Conservation (phyloP, 2,797 vertebrate species). For the Erpetoichthys calabaricus region DNA sequence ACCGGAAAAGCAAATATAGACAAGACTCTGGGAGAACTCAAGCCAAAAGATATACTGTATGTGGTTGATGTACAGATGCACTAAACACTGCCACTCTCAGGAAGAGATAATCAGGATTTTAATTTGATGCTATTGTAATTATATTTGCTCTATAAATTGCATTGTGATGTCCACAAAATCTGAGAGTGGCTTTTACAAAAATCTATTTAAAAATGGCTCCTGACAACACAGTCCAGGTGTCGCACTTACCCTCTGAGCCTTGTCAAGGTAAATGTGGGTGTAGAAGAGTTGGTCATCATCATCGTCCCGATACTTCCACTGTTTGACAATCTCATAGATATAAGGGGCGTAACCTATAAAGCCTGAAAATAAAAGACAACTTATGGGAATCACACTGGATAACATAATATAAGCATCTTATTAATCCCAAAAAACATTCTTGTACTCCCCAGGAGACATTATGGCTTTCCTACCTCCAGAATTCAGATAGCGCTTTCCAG, state of each 20-base stretch:
- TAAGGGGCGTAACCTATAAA: conserved; percentile 65
- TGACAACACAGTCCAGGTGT: background rate
- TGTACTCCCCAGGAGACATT: background rate
- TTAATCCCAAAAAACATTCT: background rate
- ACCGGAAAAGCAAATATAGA: too few species aligned
- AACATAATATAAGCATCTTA: background rate
- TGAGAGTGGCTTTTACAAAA: too few species aligned
- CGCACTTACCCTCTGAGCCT: conserved; percentile 47
- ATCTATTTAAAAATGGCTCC: too few species aligned
- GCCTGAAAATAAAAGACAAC: conserved; percentile 30
- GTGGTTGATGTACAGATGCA: too few species aligned
- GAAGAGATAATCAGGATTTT: too few species aligned
- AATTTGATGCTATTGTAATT: too few species aligned
- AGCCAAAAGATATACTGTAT: too few species aligned
- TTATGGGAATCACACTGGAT: too few species aligned
- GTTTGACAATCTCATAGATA: conserved; percentile 49
- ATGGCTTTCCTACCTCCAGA: conserved; percentile 57
- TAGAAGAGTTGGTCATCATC: conserved; percentile 80
- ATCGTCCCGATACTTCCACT: conserved; percentile 67
- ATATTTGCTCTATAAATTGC: too few species aligned
- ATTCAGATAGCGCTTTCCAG: conserved; percentile 76
- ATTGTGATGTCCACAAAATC: too few species aligned
- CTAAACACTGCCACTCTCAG: too few species aligned
- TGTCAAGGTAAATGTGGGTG: conserved; percentile 69
- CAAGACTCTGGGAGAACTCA: too few species aligned